Conservation (phyloP, 2,113 vertebrate genomes). For the Phylloscopus whistleri region DNA sequence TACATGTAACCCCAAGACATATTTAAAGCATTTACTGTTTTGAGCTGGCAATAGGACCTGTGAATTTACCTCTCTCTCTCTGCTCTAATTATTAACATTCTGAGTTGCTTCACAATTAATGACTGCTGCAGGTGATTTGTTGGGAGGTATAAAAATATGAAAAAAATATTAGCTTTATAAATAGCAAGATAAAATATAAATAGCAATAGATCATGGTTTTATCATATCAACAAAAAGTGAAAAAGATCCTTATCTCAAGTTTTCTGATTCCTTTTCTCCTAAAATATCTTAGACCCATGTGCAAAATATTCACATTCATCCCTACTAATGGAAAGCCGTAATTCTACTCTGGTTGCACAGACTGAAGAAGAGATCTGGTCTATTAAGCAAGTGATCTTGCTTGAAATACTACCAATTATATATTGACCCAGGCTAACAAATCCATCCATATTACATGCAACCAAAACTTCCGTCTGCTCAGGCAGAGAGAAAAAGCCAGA, state of each 20-base stretch:
- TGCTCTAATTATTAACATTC: background rate
- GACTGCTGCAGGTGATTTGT: background rate
- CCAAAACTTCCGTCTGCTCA: background rate
- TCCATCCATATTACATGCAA: background rate
- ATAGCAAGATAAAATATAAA: background rate
- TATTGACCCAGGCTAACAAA: background rate
- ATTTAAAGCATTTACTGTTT: background rate
- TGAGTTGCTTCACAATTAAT: background rate
- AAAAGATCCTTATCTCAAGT: background rate
- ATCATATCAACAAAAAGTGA: background rate
- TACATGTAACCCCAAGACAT: background rate
- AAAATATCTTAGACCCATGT: background rate
- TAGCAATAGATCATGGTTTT: background rate
- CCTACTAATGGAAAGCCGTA: background rate
- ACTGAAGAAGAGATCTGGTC: background rate
- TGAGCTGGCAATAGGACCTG: background rate
- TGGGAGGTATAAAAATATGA: background rate
- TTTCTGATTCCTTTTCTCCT: background rate
- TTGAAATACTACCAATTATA: background rate
- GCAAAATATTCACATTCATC: background rate
- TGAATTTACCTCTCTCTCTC: background rate
- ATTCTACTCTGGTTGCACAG: background rate
- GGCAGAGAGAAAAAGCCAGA: background rate
- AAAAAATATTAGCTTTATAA: background rate
- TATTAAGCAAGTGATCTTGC: background rate